Evolutionary conservation across 1,140 invertebrate genomes (phyloP).

Genomic region (fruit fly (Drosophila melanogaster)): DNA sequence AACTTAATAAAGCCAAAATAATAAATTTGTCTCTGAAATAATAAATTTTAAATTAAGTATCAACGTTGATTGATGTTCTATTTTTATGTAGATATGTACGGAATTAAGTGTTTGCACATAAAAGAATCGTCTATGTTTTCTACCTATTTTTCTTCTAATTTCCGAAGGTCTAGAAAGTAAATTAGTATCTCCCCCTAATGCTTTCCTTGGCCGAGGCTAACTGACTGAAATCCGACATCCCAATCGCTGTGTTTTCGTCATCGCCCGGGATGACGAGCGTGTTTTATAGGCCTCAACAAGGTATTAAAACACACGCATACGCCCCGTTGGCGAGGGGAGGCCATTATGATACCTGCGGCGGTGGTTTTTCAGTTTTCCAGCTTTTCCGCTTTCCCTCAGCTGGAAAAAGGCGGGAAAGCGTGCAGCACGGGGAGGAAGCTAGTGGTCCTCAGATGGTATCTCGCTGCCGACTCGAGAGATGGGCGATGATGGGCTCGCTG

Average conservation of each 20-base stretch:
- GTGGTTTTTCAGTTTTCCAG: conserved; percentile 56
- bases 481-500: conserved; percentile 66
- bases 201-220: conserved; percentile 20
- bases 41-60: no score
- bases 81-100: no score
- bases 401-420: conserved; percentile 44
- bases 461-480: conserved; percentile 29
- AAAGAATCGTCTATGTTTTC: neutral
- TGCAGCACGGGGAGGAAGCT: conserved; percentile 30
- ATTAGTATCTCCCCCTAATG: conserved; percentile 1
- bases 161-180: conserved; percentile 5
- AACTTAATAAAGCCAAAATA: no score
- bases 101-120: no score
- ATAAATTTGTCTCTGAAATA: no score
- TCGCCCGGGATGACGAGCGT: conserved; percentile 60
- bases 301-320: conserved; percentile 70
- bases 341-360: conserved; percentile 62
- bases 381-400: conserved; percentile 26
- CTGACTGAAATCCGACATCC: conserved; percentile 18
- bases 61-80: no score
- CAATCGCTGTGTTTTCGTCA: conserved; percentile 14
- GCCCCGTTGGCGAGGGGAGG: conserved; percentile 45
- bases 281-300: conserved; percentile 78
- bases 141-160: conserved; percentile 4
- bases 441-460: conserved; percentile 55